Evolutionary conservation across 2,113 vertebrate genomes (phyloP), one percentile per base, ranked within the genome.

Genomic region (Neoarius graeffei): DNA sequence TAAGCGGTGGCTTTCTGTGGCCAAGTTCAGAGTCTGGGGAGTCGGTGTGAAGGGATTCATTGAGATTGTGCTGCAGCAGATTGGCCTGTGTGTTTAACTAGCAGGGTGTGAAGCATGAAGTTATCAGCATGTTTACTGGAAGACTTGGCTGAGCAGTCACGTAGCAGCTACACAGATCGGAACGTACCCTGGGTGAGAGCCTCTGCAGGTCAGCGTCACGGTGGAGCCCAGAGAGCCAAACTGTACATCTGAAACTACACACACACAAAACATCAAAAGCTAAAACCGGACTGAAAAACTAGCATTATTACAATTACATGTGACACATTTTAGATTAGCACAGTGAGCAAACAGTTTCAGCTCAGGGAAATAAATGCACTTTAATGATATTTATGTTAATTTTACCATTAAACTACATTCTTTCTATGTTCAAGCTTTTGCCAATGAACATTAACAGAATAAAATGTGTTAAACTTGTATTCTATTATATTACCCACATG

Each of bases 171-270:
- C n/a, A 76, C 35, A 76, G 19, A 87, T 52, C 13, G 30, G 23
- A 64, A 90, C 92, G 17, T 89, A 92, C 92, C 92, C 88, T n/a
- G 11, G 71, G 8, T 60, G 52, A 66, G 89, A 76, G 23, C 67
- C 76, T 84, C 88, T 81, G 66, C 92, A 93, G 30, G 60, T 67
- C 85, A 93, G 91, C 6, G 89, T 92, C 81, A 93, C 82, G 62
- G 87, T 92, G 87, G 89, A 91, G 23, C 91, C 90, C 89, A 93
- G 84, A 52, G 79, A 48, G 14, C 91, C 91, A 59, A 90, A 93
- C 84, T 91, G 81, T 64, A 93, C 73, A 88, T 62, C 88, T 82
- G 86, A 85, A 77, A 91, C 87, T 89, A 52, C 50, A 88, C 42
- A 25, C 35, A 30, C 76, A 50, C 13, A 57, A 19, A 79, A 54